Base-by-base conservation (phyloP, 2,888 invertebrate genomes). In the Orchesella flavescens region DNA sequence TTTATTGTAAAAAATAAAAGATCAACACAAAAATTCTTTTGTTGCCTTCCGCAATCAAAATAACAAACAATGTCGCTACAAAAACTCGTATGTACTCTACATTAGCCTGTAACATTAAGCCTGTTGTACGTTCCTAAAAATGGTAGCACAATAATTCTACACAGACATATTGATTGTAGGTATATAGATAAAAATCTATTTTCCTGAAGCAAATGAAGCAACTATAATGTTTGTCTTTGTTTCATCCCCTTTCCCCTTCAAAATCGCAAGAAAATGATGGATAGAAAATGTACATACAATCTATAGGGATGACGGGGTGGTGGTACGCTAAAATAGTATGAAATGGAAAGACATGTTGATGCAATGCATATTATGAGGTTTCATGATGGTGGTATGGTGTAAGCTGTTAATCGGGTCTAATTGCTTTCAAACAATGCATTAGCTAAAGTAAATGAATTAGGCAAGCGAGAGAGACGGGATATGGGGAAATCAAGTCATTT, bases 361-460 rank as follows among this genome's bases (percentile, higher is more conserved):
- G 34, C 34, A 34, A 34, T 34, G 34, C 34, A 34, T 55, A 21
- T 53, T 49, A 49, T n/a, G 49, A 49, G 49, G 49, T 49, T 49
- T 49, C 49, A 2, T 49, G n/a, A 49, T n/a, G n/a, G 12, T 3
- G 12, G 49, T 49, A n/a, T 49, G 49, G 49, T 23, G 61, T 65
- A 53, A 69, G 53, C 75, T 75, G 81, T 76, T 86, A 86, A 86
- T 86, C 84, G 78, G 76, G 82, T 57, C 87, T 85, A 86, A 87
- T 87, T 87, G 85, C 85, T 87, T 85, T 85, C 82, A 81, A 86
- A 85, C 82, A 84, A 82, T 84, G 73, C 85, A 85, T 84, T 85
- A 85, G 78, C 77, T 61, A 84, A 82, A 77, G 77, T 83, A 85
- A 86, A 85, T 84, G 75, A 81, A 81, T 72, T 72, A 66, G 43